Evolutionary conservation across 2,113 vertebrate species (phyloP), one percentile per base, ranked within the genome.

Genomic region (Bambusicola thoracicus): DNA sequence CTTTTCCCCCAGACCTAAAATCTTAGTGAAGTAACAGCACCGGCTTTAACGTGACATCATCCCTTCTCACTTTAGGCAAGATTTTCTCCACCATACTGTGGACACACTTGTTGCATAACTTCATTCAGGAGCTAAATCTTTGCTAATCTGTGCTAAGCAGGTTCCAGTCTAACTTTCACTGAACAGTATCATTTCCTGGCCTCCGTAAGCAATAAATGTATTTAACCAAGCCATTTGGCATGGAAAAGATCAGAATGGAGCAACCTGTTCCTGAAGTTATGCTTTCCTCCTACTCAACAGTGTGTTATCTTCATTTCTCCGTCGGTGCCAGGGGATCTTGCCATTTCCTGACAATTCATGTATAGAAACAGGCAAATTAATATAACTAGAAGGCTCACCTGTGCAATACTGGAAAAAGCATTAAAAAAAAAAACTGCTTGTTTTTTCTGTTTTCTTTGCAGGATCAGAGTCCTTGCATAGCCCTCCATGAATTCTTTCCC

Each of bases 311-410:
- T 86, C 3, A 2, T 72, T 81, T 53, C 43, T 65, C 29, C n/a
- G 11, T 16, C 10, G 1, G 21, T 75, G 56, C 55, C 55, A 11
- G 6, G 53, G 21, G 15, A 43, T 38, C 4, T 38, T 72, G 49
- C 18, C 0, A 0, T 58, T 76, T 44, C 48, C 72, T 30, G 17
- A 38, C 8, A 43, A 58, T 5, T n/a, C 48, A 48, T 2, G 2
- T 58, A 81, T 75, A 84, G 34, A 5, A 3, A 19, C 43, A 81
- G 44, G 13, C 29, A 77, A 62, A 58, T 36, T 22, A 62, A 77
- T 19, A 70, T 36, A 86, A 8, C 51, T 59, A 34, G 3, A 74
- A 41, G 46, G 38, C 32, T 34, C 29, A 82, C 14, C 38, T 16
- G 14, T 21, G 29, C n/a, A 73, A 20, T 2, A 78, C 38, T 25